Evolutionary conservation across 2,113 vertebrate species (phyloP).

Genomic region (Oxygymnocypris stewartii): DNA sequence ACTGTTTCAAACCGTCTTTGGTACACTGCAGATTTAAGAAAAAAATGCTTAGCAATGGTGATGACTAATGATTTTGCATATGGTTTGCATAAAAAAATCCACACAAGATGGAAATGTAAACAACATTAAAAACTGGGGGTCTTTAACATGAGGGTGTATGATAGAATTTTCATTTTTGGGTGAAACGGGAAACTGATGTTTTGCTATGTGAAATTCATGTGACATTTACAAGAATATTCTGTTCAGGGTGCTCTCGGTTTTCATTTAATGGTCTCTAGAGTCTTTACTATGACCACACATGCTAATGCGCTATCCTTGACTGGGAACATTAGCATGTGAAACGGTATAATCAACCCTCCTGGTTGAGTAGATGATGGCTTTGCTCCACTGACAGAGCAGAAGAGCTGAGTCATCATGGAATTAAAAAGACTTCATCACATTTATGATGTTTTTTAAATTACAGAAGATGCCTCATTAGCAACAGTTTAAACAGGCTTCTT

Average conservation of each 20-base stretch:
- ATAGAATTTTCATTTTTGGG: neutral
- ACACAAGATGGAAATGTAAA: neutral
- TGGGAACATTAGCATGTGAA: constrained; percentile 31
- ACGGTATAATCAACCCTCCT: constrained; percentile 21
- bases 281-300: constrained; percentile 3
- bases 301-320: constrained; percentile 11
- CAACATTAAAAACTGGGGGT: neutral
- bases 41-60: neutral
- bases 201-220: constrained; percentile 1
- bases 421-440: constrained; percentile 13
- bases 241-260: neutral
- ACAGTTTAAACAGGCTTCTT: neutral
- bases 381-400: constrained; percentile 13
- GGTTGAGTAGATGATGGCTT: neutral
- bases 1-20: no score
- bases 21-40: neutral
- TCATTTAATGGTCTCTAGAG: constrained; percentile 17
- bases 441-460: constrained; percentile 31
- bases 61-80: neutral
- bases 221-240: constrained; percentile 22
- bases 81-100: neutral
- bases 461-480: neutral
- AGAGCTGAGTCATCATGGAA: constrained; percentile 18
- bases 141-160: neutral
- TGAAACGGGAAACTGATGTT: neutral